These are phyloP conservation scores for Lathamus discolor DNA, from an alignment of 2,113 vertebrate genomes.

Conservation along the genomic window DNA sequence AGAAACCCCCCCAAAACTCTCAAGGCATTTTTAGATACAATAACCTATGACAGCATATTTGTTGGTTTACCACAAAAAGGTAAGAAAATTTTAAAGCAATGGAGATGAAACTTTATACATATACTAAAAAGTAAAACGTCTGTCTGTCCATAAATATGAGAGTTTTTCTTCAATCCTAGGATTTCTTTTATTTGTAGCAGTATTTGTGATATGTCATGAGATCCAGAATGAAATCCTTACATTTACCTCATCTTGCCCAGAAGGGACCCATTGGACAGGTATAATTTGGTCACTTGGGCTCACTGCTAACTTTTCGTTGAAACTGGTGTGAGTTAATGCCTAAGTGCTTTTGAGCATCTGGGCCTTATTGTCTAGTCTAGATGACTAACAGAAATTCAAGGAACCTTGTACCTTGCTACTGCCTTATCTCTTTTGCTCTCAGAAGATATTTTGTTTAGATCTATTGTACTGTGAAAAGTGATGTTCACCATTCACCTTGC, in stretches of 20 bases:
- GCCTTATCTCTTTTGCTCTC: background rate
- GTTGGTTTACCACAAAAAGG: background rate
- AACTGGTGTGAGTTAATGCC: background rate
- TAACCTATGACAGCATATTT: background rate
- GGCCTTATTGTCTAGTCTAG: background rate
- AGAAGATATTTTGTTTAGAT: background rate
- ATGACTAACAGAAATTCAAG: background rate
- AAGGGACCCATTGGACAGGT: background rate
- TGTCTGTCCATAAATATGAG: background rate
- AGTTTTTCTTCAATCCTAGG: background rate
- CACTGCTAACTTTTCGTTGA: background rate
- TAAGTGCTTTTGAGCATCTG: background rate
- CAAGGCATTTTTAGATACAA: background rate
- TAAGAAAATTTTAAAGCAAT: background rate
- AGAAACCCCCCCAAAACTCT: fast-evolving
- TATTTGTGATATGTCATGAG: background rate
- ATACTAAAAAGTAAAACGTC: background rate
- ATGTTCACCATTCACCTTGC: background rate
- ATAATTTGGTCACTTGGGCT: background rate
- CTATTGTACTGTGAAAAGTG: background rate
- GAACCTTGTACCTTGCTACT: background rate
- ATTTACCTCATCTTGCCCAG: background rate
- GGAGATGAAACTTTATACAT: background rate
- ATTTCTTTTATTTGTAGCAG: background rate
- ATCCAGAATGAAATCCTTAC: background rate